phyloP scores from a whole-genome alignment of 2,113 vertebrate species.

The Oreochromis spilurus region DNA sequence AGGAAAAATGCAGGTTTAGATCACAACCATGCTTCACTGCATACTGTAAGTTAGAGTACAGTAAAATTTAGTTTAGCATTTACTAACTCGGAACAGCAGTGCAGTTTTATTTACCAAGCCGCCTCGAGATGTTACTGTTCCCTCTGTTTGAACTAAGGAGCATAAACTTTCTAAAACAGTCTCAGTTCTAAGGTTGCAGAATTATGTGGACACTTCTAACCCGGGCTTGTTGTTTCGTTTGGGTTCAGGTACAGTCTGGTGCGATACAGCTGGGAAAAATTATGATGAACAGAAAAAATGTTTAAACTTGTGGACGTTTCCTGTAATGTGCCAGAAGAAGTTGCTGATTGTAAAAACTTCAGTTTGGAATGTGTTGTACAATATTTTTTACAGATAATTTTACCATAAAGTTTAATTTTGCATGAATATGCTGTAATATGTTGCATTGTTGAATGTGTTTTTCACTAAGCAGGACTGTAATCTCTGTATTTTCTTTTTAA shows the following conservation, averaged over 20 bases:
- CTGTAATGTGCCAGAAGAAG: not conserved
- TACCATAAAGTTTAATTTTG: not conserved
- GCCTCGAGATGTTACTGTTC: not conserved
- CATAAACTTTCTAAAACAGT: fast-evolving
- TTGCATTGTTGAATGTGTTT: not conserved
- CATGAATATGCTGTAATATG: not conserved
- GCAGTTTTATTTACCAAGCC: not conserved
- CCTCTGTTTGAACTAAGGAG: too few relatives aligned
- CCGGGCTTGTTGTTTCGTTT: not conserved
- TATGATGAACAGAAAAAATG: fast-evolving
- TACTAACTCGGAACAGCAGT: not conserved
- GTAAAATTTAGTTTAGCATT: not conserved
- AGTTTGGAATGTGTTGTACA: not conserved
- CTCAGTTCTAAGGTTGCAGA: not conserved
- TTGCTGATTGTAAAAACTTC: not conserved
- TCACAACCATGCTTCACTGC: not conserved
- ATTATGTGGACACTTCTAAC: not conserved
- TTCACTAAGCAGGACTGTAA: not conserved
- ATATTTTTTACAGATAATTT: not conserved
- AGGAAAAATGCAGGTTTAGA: not conserved
- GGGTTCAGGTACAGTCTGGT: not conserved
- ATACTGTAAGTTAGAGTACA: not conserved
- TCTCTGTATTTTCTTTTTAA: not conserved
- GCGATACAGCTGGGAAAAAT: fast-evolving
- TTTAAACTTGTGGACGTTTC: not conserved